Base-by-base conservation (phyloP, 1,140 invertebrate species). In the Sitophilus oryzae region DNA sequence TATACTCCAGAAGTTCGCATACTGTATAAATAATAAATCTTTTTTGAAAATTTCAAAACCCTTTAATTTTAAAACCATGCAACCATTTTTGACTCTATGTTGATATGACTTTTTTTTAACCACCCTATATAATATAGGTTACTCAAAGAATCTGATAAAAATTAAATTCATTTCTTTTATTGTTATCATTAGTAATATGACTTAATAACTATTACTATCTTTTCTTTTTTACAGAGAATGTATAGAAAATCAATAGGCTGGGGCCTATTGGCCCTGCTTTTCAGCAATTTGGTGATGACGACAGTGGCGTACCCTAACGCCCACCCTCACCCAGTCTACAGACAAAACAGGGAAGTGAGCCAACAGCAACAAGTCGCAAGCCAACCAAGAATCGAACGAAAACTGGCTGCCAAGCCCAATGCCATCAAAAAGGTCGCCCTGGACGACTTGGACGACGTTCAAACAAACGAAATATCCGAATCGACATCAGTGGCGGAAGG, bases 361-460 rank as follows among this genome's bases (percentile, higher is more conserved):
- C 57, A 52, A 44, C 64, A 57, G 73, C 74, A 8, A 63, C 74
- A 56, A 71, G 66, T 62, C 74, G 70, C 73, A 16, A 74, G 64
- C 19, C 62, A 68, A 8, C 63, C 79, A 53, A 77, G 81, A 41
- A 70, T 79, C 41, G 82, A 82, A 37, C 76, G 88, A 43, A 92
- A 91, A 74, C 91, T 88, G 67, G 87, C 85, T 0, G 87, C 89
- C 66, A 92, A 92, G 72, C 85, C 88, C 5, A 92, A 92, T 65
- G 83, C 86, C 2, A 80, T 88, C 63, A 92, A 92, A 71, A 92
- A 92, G 74, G 88, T 91, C 1, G 82, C 83, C 0, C 66, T 88
- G 2, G 87, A 89, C 66, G 85, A 89, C 65, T 72, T 89, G 45
- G 86, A 90, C 57, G 88, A 91, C 60, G 80, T 89, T 53, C 81